Evolutionary conservation across 2,888 invertebrate species (phyloP).

Genomic region (Orthosia gothica): DNA sequence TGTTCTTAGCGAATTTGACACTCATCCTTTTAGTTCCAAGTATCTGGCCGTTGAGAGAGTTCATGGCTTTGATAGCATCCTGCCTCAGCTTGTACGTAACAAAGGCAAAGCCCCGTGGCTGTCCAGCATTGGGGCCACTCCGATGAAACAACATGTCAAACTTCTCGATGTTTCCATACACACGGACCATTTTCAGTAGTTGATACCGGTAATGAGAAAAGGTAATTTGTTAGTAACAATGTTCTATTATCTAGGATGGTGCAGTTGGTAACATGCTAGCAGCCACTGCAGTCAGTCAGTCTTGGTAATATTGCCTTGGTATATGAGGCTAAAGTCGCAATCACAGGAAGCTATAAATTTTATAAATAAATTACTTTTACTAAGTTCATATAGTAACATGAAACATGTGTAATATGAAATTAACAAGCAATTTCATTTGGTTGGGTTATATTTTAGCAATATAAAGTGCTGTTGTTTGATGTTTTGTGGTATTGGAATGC

Average conservation of each 20-base stretch:
- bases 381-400: no score
- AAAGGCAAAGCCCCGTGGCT: slow-evolving; percentile 98
- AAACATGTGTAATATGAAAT: no score
- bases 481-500: no score
- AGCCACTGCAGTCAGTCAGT: no score
- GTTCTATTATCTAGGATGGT: background rate
- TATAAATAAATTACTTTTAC: no score
- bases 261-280: no score
- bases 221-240: slow-evolving; percentile 79
- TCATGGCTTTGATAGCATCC: slow-evolving; percentile 94
- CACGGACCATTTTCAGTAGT: slow-evolving; percentile 98
- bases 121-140: slow-evolving; percentile 96
- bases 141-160: slow-evolving; percentile 99
- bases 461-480: no score
- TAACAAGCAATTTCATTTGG: no score
- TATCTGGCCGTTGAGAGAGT: slow-evolving; percentile 94
- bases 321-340: no score
- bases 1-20: slow-evolving; percentile 96
- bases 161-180: slow-evolving; percentile 98
- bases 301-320: no score
- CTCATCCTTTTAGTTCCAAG: slow-evolving; percentile 95
- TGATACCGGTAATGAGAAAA: slow-evolving; percentile 96
- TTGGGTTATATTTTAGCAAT: no score
- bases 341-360: no score
- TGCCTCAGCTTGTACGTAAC: slow-evolving; percentile 94